Evolutionary conservation across 2,888 invertebrate genomes (phyloP), one percentile per base, ranked within the genome.

Genomic region (Tyria jacobaeae): DNA sequence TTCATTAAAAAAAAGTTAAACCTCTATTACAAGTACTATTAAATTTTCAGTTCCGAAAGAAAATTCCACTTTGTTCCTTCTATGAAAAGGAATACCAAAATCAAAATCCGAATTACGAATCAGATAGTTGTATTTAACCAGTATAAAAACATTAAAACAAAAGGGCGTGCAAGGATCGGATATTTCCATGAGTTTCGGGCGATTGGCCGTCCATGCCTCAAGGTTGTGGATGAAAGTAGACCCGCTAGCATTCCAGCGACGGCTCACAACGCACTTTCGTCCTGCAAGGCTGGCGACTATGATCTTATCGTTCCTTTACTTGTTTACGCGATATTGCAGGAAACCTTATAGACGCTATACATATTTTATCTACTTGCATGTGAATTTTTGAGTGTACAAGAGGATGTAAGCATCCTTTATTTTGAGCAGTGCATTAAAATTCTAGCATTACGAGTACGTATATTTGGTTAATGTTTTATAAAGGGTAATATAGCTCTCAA

Each of bases 231-330:
- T 68, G 83, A 84, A 84, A 90, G 90, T 89, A 86, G 82, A 79
- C 86, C 83, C 75, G 83, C 82, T 81, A 81, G 80, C 88, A 89
- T 89, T 89, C 90, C 89, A 74, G 71, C 78, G 79, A 79, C 66
- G 73, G 72, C 60, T 66, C 69, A 68, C 73, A 71, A 83, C 84
- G 83, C 85, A 88, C 90, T 90, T 89, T 89, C 90, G 87, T 89
- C 85, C 76, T 78, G 78, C 89, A 89, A 89, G 90, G 90, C 89
- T 89, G 85, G 61, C 72, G 47, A 68, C 76, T 64, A 64, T 68
- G 66, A 78, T 67, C 61, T 66, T 71, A 75, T 61, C 68, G 50
- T 61, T 25, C 60, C 60, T 69, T 57, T 61, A 63, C 54, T 64
- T 66, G 55, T 64, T 57, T 59, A 64, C 63, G 24, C 56, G 55